Base-by-base conservation (phyloP, 1,140 invertebrate species). In the Ostrea edulis region DNA sequence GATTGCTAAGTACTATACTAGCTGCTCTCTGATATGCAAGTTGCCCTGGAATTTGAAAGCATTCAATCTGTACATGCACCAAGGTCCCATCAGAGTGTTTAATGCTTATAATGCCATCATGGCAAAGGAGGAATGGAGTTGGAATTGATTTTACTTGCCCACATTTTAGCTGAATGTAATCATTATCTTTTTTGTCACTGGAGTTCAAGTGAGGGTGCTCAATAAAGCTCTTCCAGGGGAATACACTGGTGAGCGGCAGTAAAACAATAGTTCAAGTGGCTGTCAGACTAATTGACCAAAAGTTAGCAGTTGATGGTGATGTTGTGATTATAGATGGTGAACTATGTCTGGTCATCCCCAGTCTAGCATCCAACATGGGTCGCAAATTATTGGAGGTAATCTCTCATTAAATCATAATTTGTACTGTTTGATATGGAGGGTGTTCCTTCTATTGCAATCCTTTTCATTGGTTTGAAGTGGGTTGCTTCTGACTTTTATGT, bases 331-430 rank as follows among this genome's bases (percentile, higher is more conserved):
- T 71, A 71, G 68, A 71, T 25, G 25, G 68, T 77, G 68, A 77
- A 29, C 11, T 35, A 77, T 77, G 68, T 77, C 25, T 77, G 14
- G 35, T 77, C 68, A 77, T 25, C 68, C 68, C 9, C 68, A 17
- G 68, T 22, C 25, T 2, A 25, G 9, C 14, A 77, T 14, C 25
- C 25, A 35, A 25, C 68, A 77, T 11, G 68, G 68, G 68, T 77
- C 68, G 25, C 68, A 77, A 35, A 25, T 35, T 77, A 77, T 77
- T 77, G 25, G 68, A 77, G 68, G 68, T 77, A 77, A 77, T 77
- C 8, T 77, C 68, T 77, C 68, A 35, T 77, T 25, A 77, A 77
- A 9, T 29, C 68, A 29, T 77, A 29, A 25, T 29, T 14, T 35
- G 68, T 35, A 12, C 22, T 77, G 9, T 77, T 77, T 77, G 68